A percentile compares a stretch with the other conserved stretches of the same genome.
phyloP scores from a whole-genome alignment of 1,140 invertebrate species.

The Cyclargus thomasi region DNA sequence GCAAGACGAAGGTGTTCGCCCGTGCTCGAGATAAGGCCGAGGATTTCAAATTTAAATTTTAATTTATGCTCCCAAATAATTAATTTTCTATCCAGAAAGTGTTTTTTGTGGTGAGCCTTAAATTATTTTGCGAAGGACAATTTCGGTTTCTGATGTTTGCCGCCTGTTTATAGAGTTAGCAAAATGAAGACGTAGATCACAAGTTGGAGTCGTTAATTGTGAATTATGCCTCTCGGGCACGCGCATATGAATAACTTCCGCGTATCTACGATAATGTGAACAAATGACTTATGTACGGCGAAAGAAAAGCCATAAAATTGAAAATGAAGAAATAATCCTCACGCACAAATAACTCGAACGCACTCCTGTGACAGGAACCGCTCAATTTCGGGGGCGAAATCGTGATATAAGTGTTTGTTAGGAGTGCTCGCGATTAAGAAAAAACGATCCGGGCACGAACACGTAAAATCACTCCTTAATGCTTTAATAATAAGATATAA shows the following conservation, averaged over 20 bases:
- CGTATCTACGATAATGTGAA: not conserved
- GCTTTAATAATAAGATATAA: conserved; percentile 36
- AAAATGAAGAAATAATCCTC: conserved; percentile 63
- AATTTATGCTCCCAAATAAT: conserved; percentile 2
- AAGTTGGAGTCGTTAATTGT: not conserved
- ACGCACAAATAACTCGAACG: conserved; percentile 58
- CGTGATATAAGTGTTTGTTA: conserved; percentile 63
- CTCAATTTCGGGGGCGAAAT: conserved; percentile 63
- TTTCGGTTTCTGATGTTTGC: too few species aligned
- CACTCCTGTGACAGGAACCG: conserved; percentile 63
- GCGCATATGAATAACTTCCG: not conserved
- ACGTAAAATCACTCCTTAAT: conserved; percentile 40
- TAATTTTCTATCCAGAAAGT: conserved; percentile 1
- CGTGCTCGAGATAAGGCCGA: conserved; percentile 54
- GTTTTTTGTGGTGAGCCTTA: not conserved
- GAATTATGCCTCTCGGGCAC: not conserved
- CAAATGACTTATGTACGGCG: not conserved
- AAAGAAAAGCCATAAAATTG: conserved; percentile 22
- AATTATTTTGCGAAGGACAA: too few species aligned
- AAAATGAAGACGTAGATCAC: too few species aligned
- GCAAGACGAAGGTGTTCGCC: conserved; percentile 67
- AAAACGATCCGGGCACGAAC: conserved; percentile 33
- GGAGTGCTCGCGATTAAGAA: conserved; percentile 67
- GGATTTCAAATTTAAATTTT: conserved; percentile 17
- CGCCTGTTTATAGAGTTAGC: too few species aligned